Conservation (phyloP, 2,797 vertebrate species). For the Scolopax bukidnonensis region DNA sequence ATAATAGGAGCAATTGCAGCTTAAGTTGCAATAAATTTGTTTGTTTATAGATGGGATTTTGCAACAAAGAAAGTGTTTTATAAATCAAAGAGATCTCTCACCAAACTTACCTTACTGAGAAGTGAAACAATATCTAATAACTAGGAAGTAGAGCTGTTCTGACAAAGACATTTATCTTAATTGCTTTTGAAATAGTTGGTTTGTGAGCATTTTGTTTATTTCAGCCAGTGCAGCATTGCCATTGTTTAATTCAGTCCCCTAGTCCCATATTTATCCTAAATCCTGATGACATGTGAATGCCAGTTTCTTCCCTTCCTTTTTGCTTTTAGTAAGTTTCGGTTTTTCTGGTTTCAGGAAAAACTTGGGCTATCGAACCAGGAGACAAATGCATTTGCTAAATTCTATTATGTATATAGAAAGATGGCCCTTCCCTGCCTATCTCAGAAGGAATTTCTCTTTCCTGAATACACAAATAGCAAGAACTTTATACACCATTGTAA, state of each 20-base stretch:
- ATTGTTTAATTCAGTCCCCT: background rate
- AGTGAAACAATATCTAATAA: background rate
- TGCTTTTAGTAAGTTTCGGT: background rate
- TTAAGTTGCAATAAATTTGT: constrained; percentile 46
- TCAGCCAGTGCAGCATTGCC: background rate
- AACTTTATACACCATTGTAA: background rate
- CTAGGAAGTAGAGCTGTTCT: background rate
- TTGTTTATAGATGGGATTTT: constrained; percentile 51
- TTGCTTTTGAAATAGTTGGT: background rate
- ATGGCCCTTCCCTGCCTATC: background rate
- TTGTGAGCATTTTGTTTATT: background rate
- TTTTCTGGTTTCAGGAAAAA: background rate
- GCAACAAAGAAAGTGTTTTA: constrained; percentile 3
- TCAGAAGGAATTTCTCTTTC: background rate
- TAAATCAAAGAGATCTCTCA: constrained; percentile 14
- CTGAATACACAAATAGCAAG: background rate
- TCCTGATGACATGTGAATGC: background rate
- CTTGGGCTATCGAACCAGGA: background rate
- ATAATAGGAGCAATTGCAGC: background rate
- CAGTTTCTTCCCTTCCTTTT: background rate
- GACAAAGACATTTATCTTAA: background rate
- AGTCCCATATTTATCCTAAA: background rate
- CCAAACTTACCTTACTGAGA: background rate
- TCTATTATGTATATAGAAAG: background rate
- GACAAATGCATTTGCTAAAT: background rate